These are phyloP conservation scores for Scopus umbretta DNA, from an alignment of 2,113 vertebrate species.

Conservation along the genomic window DNA sequence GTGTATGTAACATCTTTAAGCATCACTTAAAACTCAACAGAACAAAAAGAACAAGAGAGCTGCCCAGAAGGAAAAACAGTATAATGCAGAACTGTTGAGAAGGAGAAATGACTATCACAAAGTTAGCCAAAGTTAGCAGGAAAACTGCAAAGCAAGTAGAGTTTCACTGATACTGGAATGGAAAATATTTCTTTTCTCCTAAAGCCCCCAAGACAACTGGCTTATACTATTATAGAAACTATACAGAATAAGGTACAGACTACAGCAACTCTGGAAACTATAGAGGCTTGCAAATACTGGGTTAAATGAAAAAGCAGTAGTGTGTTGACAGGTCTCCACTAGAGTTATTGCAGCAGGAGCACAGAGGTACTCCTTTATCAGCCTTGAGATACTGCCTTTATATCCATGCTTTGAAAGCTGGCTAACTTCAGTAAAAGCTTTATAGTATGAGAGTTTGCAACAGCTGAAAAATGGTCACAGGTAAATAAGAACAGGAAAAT, in stretches of 20 bases:
- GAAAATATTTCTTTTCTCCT: neutral
- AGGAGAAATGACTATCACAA: neutral
- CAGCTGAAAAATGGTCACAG: neutral
- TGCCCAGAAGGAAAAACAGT: neutral
- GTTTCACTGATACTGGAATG: neutral
- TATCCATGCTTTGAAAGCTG: neutral
- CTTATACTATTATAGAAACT: neutral
- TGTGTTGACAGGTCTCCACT: neutral
- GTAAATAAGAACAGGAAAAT: neutral
- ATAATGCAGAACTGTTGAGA: neutral
- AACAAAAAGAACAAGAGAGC: neutral
- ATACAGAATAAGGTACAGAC: neutral
- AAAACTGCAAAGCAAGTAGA: neutral
- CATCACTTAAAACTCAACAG: neutral
- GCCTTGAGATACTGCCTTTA: neutral
- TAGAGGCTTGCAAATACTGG: neutral
- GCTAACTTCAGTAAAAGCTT: neutral
- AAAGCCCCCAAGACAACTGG: neutral
- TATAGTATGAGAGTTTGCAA: neutral
- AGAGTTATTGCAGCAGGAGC: neutral
- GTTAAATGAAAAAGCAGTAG: neutral
- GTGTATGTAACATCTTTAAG: neutral
- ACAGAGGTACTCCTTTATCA: neutral
- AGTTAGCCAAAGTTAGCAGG: neutral
- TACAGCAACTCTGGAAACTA: neutral